A percentile compares a stretch with the other conserved stretches of the same genome.
phyloP scores from a whole-genome alignment of 2,113 vertebrate species.

The Percopsis transmontana region DNA sequence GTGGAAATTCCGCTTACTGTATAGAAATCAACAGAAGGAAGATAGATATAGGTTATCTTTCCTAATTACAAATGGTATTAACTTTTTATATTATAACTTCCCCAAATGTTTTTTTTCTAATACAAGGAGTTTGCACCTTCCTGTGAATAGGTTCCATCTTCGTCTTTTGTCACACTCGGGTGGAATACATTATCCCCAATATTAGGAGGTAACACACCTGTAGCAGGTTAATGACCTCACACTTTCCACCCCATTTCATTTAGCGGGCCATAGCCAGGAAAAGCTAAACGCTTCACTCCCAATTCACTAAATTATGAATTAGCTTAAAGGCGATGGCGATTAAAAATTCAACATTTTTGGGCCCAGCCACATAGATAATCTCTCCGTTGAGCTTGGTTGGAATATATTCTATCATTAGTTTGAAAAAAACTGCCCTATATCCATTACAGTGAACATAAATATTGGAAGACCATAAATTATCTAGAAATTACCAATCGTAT shows the following conservation, averaged over 20 bases:
- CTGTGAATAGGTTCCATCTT: conserved; percentile 37
- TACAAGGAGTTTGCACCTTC: conserved; percentile 20
- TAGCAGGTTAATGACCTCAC: conserved; percentile 78
- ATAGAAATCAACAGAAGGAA: background rate
- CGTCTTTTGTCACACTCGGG: conserved; percentile 63
- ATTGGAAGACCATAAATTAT: conserved; percentile 73
- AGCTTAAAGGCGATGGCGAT: conserved; percentile 67
- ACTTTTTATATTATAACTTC: conserved; percentile 65
- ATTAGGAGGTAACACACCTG: conserved; percentile 70
- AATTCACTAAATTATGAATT: conserved; percentile 80
- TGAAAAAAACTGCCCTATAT: conserved; percentile 45
- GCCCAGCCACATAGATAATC: conserved; percentile 50
- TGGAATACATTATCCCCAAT: conserved; percentile 67
- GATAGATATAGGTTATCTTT: conserved; percentile 46
- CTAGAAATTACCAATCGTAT: conserved; percentile 67
- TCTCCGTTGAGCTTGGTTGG: conserved; percentile 27
- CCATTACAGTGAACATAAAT: conserved; percentile 71
- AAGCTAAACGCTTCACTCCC: conserved; percentile 69
- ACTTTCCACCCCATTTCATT: conserved; percentile 79
- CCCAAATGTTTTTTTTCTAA: conserved; percentile 56
- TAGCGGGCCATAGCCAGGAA: conserved; percentile 61
- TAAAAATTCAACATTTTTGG: conserved; percentile 71
- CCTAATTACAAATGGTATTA: conserved; percentile 63
- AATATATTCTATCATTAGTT: conserved; percentile 55
- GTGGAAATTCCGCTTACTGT: conserved; percentile 37